phyloP scores from a whole-genome alignment of 2,888 invertebrate genomes.

The Tiliacea citrago region DNA sequence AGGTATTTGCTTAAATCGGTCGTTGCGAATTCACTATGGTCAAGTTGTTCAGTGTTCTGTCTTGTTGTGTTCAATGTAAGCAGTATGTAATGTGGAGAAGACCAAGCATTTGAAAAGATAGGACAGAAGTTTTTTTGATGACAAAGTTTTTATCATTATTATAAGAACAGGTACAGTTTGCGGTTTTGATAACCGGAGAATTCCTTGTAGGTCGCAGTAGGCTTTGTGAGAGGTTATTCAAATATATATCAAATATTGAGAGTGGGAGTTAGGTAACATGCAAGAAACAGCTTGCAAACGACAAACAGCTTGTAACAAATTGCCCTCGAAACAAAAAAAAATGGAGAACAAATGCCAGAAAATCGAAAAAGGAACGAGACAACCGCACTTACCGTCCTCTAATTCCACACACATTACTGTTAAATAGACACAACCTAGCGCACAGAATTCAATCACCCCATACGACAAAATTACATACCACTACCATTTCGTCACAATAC shows the following conservation, averaged over 20 bases:
- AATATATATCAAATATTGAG: background rate
- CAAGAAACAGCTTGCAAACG: slow-evolving; percentile 31
- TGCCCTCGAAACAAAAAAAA: slow-evolving; percentile 14
- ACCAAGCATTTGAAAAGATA: background rate
- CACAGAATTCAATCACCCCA: slow-evolving; percentile 50
- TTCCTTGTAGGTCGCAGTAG: background rate
- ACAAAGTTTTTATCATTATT: background rate
- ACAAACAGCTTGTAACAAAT: slow-evolving; percentile 19
- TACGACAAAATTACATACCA: slow-evolving; percentile 51
- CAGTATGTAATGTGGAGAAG: background rate
- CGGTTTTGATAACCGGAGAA: background rate
- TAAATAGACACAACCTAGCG: slow-evolving; percentile 49
- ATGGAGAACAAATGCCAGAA: slow-evolving; percentile 10
- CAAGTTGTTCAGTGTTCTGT: background rate
- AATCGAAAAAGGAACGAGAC: slow-evolving; percentile 12
- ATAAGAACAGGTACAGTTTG: background rate
- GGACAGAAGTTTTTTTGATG: background rate
- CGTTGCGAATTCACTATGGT: background rate
- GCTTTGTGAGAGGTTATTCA: background rate
- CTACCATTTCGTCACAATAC: slow-evolving; percentile 63
- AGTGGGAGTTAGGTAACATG: background rate
- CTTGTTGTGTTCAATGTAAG: background rate
- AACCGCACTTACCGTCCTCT: slow-evolving; percentile 34
- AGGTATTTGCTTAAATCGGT: slow-evolving; percentile 26
- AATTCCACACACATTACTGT: slow-evolving; percentile 35